A percentile compares a stretch with the other conserved stretches of the same genome.
Conservation (phyloP, 1,140 invertebrate species). For the Cyrtorhinus lividipennis region DNA sequence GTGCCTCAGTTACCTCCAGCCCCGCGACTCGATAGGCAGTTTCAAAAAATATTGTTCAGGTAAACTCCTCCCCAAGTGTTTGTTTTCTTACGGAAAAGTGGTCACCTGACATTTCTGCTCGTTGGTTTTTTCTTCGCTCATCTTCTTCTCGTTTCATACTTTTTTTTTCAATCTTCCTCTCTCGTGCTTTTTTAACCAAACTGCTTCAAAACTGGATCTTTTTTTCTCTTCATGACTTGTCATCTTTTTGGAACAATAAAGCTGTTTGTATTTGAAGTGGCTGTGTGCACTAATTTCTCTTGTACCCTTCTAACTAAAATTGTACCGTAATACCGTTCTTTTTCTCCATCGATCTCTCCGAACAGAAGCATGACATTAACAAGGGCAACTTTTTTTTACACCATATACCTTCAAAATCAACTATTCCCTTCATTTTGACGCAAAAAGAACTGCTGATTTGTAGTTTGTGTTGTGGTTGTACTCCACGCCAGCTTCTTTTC, state of each 20-base stretch:
- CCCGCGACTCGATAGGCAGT: background rate
- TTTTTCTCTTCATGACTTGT: background rate
- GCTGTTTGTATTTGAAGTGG: background rate
- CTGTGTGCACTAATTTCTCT: conserved; percentile 4
- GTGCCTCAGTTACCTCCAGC: background rate
- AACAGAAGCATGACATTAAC: conserved; percentile 5
- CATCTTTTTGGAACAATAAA: background rate
- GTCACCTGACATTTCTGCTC: too few relatives aligned
- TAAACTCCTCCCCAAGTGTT: background rate
- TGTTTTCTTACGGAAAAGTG: background rate
- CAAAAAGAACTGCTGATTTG: too few relatives aligned
- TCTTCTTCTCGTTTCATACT: background rate
- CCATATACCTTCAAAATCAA: too few relatives aligned
- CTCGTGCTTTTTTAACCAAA: conserved; percentile 1
- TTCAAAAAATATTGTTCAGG: background rate
- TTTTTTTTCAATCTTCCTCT: background rate
- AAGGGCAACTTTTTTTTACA: background rate
- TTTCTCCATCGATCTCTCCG: too few relatives aligned
- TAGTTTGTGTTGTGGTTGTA: too few relatives aligned
- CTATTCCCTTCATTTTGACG: too few relatives aligned
- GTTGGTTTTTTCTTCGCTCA: background rate
- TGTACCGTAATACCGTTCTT: too few relatives aligned
- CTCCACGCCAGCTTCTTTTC: too few relatives aligned
- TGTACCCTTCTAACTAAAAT: conserved; percentile 3
- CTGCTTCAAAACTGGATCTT: background rate